phyloP scores from a whole-genome alignment of 92 coral and sea anemone genomes.

The Bergia puertoricense region DNA sequence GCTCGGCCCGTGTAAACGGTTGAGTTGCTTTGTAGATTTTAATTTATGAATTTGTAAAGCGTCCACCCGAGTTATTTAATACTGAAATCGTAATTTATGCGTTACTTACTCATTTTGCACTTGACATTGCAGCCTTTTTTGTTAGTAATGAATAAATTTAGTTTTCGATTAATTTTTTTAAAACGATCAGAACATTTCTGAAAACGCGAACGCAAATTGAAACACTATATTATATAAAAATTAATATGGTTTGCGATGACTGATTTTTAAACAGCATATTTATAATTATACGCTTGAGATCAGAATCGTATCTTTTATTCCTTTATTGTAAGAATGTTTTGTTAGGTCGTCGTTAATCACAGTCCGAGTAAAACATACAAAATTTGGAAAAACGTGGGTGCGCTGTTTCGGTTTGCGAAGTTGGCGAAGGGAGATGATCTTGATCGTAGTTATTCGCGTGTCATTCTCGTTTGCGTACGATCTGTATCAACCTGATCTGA shows the following conservation, averaged over 20 bases:
- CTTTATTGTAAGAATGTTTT: neutral
- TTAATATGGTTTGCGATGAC: neutral
- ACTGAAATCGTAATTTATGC: conserved; percentile 34
- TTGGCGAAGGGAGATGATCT: neutral
- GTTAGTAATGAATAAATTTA: neutral
- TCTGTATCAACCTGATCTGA: neutral
- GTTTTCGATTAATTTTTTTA: conserved; percentile 2
- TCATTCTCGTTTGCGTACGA: neutral
- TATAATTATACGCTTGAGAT: neutral
- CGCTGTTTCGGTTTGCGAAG: neutral
- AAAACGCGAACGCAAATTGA: neutral
- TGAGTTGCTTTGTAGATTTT: neutral
- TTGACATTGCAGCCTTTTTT: neutral
- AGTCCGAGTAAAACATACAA: neutral
- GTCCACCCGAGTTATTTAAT: neutral
- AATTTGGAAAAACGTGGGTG: neutral
- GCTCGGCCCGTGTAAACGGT: neutral
- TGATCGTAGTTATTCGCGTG: neutral
- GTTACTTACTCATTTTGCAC: neutral
- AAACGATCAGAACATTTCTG: too few species aligned
- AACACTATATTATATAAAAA: neutral
- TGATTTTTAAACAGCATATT: neutral
- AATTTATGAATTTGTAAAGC: neutral
- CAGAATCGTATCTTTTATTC: neutral
- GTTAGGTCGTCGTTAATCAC: neutral